Base-by-base conservation (phyloP, 2,888 invertebrate genomes). In the Vesta saturnalis region DNA sequence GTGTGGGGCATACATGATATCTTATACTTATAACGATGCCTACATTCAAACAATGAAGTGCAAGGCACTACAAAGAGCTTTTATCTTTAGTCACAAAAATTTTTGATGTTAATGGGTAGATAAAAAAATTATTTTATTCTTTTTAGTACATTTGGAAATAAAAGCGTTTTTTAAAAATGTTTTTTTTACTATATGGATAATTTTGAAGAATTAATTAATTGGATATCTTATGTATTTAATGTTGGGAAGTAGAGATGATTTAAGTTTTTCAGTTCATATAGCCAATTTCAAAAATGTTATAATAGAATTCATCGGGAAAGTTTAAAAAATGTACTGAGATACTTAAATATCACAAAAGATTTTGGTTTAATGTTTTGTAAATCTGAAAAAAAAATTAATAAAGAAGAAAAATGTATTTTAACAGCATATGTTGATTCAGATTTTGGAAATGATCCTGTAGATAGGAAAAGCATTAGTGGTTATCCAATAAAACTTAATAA, bases 201-300 rank as follows among this genome's bases (percentile, higher is more conserved):
- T 54, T 54, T 65, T 66, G 18, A 54, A 60, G 35, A 35, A 72
- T 56, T 60, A 73, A 64, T 12, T 73, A 19, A 67, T 73, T 54
- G 72, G 73, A 12, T 61, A 59, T 39, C 35, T 73, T 23, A 73
- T 71, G 72, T 73, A 69, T 60, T 6, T 69, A 4, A 71, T 67
- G 64, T 21, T 69, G 19, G 57, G 30, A 8, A 56, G 67, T 1
- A 65, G 69, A 43, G 70, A 72, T 19, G 68, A 71, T 59, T 14
- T 72, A n/a, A 56, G 67, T 52, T 35, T 16, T 14, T 12, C 64
- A 16, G 57, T 72, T 65, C 54, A 18, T 63, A 67, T 61, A 70
- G 72, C 43, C 18, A 63, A 58, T 69, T 62, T 61, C 73, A 72
- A 57, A 67, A 66, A 43, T 60, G 60, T 39, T 30, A 46, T 12